Percentiles rank a stretch among this genome's conserved stretches.
phyloP scores from a whole-genome alignment of 2,888 invertebrate species.

The Eudasyphora cyanicolor region DNA sequence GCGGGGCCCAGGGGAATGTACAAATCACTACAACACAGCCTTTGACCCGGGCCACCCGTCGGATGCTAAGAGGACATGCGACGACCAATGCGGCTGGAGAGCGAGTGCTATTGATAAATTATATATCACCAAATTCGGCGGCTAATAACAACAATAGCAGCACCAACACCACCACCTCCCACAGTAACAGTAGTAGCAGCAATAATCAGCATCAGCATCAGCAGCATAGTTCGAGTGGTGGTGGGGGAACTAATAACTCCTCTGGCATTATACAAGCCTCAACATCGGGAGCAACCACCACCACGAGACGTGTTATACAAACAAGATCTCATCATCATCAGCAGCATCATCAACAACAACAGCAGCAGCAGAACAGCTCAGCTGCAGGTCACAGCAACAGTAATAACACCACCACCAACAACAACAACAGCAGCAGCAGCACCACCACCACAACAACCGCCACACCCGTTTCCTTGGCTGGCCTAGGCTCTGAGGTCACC shows the following conservation, averaged over 20 bases:
- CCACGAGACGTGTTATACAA: conserved; percentile 68
- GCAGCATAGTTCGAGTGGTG: neutral
- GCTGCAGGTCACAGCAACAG: conserved; percentile 1
- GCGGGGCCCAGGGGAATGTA: conserved; percentile 67
- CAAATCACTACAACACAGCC: conserved; percentile 61
- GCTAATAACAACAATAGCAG: conserved; percentile 54
- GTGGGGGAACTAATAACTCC: conserved; percentile 13
- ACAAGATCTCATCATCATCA: conserved; percentile 53
- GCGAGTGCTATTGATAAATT: conserved; percentile 75
- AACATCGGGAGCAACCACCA: conserved; percentile 64
- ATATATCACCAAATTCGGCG: conserved; percentile 73
- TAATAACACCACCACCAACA: conserved; percentile 26
- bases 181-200: conserved; percentile 62
- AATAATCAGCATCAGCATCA: conserved; percentile 53
- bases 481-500: conserved; percentile 77
- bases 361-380: conserved; percentile 32
- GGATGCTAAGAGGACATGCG: conserved; percentile 75
- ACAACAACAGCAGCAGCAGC: conserved; percentile 27
- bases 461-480: conserved; percentile 75
- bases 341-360: conserved; percentile 1
- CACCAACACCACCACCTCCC: conserved; percentile 63
- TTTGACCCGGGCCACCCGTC: conserved; percentile 66
- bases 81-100: conserved; percentile 76
- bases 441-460: conserved; percentile 62
- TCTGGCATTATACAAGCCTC: conserved; percentile 73